Base-by-base conservation (phyloP, 2,797 vertebrate genomes). In the Helostoma temminkii region DNA sequence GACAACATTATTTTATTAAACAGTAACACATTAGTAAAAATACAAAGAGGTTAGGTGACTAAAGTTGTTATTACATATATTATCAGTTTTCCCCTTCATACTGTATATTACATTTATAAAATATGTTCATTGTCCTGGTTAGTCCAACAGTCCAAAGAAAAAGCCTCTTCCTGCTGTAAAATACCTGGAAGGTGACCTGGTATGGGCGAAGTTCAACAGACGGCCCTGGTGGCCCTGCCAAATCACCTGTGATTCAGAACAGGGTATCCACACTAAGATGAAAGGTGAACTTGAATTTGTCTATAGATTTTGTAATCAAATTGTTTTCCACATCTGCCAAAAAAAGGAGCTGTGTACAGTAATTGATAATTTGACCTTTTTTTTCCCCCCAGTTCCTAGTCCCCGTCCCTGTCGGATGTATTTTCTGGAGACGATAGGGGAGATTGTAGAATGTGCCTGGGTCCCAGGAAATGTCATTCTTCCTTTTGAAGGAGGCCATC, bases 171-270 rank as follows among this genome's bases (percentile, higher is more conserved):
- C 94, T 28, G 91, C 93, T 48, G 93, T 96, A 73, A 96, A 95
- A 82, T 97, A 96, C 86, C 84, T 95, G 82, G 93, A 96, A 82
- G 96, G 97, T 71, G 96, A 98, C 89, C 88, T 99, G 81, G 97
- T 99, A 74, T 99, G 98, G 98, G 97, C 97, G 79, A 99, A 99
- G 90, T 97, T 98, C 91, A 97, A 97, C 92, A 94, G 96, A 74
- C 94, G 97, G 64, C 97, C 98, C 11, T 99, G 98, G 98, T 99
- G 97, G 97, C 97, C 97, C 60, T 97, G 97, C 91, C 95, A 92
- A 74, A 74, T 99, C 86, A 94, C 93, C 85, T 91, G 90, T 71
- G 95, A 97, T 91, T 94, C 95, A 1, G 84, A 93, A 73, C 92
- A 94, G 74, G 95, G 96, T 54, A 92, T 81, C 41, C 95, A 97